Evolutionary conservation across 2,888 invertebrate genomes (phyloP), one percentile per base, ranked within the genome.

Genomic region (Amphipyra tragopoginis): DNA sequence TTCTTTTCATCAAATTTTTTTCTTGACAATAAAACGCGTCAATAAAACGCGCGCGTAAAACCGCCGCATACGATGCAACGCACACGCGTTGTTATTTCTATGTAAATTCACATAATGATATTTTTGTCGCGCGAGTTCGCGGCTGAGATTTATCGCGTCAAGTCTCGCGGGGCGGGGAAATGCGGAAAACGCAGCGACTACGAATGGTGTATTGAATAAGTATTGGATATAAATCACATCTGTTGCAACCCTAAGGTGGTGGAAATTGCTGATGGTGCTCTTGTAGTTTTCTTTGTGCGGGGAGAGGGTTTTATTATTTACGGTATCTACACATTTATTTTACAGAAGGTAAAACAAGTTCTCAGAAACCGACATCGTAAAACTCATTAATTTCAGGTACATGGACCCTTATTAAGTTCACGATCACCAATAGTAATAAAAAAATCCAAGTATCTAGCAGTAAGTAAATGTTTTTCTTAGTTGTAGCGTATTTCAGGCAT

Each of bases 71-170:
- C 65, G 50, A 77, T 80, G 79, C 77, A 74, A 75, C 79, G 72
- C 73, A 73, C 77, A 80, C 82, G 77, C 54, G 81, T 89, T 89
- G 77, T 93, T 92, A 93, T 93, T 92, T 90, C 91, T 88, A 90
- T 89, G 90, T 84, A 90, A 91, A 94, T 94, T 91, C 90, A 86
- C 90, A 90, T 94, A 93, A 93, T 93, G 91, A 93, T 92, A 93
- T 92, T 94, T 94, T 93, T 93, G 93, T 91, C 92, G 92, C 89
- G 85, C 86, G 84, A 89, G 86, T 90, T 86, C 44, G 88, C 80
- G 89, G 86, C 75, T 48, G 83, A 88, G 92, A 92, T 93, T 92
- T 92, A 93, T 86, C 84, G 84, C 83, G 77, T 72, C 66, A 68
- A 60, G 81, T 80, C 84, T 82, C 82, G 71, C 67, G 81, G 81